Percentiles rank a stretch among this genome's conserved stretches.
Evolutionary conservation across 2,113 vertebrate species (phyloP).

Genomic region (Ranitomeya imitator): DNA sequence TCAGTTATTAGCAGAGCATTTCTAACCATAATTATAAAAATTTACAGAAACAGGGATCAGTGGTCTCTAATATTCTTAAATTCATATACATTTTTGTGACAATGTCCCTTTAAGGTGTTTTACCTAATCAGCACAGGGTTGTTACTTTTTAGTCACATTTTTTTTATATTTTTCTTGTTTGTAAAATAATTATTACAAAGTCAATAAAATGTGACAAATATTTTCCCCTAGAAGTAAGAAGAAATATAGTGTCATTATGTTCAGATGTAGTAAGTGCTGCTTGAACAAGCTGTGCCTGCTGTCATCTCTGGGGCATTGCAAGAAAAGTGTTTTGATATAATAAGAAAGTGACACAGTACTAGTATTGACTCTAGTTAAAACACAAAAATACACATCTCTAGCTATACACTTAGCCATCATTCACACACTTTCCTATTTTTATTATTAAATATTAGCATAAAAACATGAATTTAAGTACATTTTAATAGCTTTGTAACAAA

Average conservation of each 20-base stretch:
- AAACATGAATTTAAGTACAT: too few species aligned
- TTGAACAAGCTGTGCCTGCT: conserved; percentile 13
- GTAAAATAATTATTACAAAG: neutral
- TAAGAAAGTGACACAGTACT: neutral
- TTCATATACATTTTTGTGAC: neutral
- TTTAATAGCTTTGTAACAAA: too few species aligned
- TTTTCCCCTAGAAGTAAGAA: neutral
- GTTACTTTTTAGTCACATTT: neutral
- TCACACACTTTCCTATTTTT: too few species aligned
- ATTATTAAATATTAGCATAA: too few species aligned
- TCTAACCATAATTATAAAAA: too few species aligned
- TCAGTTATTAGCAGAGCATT: too few species aligned
- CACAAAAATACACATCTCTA: neutral
- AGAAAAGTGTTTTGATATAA: neutral
- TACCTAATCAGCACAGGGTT: neutral
- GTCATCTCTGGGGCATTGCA: neutral
- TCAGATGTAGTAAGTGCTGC: neutral
- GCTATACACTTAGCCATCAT: neutral
- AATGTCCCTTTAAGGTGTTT: neutral
- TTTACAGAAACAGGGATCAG: too few species aligned
- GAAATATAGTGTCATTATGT: neutral
- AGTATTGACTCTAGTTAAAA: neutral
- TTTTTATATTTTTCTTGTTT: neutral
- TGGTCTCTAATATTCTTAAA: neutral
- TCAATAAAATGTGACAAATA: neutral